Evolutionary conservation across 2,113 vertebrate genomes (phyloP), one percentile per base, ranked within the genome.

Genomic region (Gadus macrocephalus): DNA sequence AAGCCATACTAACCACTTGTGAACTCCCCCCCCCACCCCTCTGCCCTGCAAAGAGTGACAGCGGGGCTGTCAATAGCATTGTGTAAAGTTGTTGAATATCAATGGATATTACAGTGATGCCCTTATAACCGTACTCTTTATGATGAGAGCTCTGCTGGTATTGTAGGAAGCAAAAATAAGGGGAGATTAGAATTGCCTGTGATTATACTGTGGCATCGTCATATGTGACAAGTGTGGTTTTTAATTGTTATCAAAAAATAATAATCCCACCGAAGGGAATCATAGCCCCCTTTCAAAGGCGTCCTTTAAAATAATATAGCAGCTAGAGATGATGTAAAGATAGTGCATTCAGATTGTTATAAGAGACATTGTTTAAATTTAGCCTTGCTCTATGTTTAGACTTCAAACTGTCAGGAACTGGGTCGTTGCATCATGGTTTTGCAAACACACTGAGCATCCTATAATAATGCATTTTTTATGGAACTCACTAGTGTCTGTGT

Each of bases 51-150:
- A 35, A 4, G 31, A 35, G 31, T 35, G 31, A 35, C 31, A 4
- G 31, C 0, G 6, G 31, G 31, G 42, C 42, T 49, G 8, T 49
- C 42, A 49, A 49, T 9, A 6, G 15, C 55, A 73, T 89, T 89
- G 82, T 74, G 72, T 79, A 89, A 87, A 73, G 53, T 20, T 19
- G 62, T 55, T 85, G 85, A 86, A 88, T 86, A 89, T 86, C 86
- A 85, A 83, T 84, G 78, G 82, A 78, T 67, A 75, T 73, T 66
- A 72, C 61, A 77, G 74, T 74, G 67, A 73, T 68, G 55, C 73
- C 73, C 78, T 71, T 75, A 77, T 65, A n/a, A 42, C 73, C 60
- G 67, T 55, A 55, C 72, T 55, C 38, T 75, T 58, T 28, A 49
- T 74, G 14, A 20, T 62, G 68, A 28, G 63, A n/a, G 61, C 2